Evolutionary conservation across 2,797 vertebrate genomes (phyloP), one percentile per base, ranked within the genome.

Genomic region (Esox lucius): DNA sequence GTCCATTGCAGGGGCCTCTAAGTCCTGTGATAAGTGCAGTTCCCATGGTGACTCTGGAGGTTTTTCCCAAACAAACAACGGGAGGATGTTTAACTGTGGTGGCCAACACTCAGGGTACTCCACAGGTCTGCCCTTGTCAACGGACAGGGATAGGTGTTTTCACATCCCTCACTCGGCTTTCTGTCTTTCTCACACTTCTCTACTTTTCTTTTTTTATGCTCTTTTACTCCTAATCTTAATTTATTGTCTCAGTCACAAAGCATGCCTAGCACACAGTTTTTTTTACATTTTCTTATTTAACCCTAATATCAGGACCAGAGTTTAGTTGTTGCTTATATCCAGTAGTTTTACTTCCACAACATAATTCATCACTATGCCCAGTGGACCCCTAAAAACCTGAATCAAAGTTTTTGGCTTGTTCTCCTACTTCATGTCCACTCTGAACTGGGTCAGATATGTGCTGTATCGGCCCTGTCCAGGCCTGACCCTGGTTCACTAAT

Each of bases 21-120:
- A 95, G 95, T 95, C 94, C 93, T 94, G 93, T 94, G 95, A 94
- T 95, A 95, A 95, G 94, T 91, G 87, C 92, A 86, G 91, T 94
- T 91, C 94, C 95, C 93, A 95, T 95, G 94, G 94, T 81, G 87
- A 94, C 86, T 78, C 89, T 87, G 89, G 90, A 91, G 93, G 85
- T 93, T 94, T 95, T 94, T 95, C 92, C 93, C 95, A 94, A 93
- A 94, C 92, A 95, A 93, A 93, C 95, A 95, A 89, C 90, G 83
- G 91, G 92, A 92, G 93, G 93, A 94, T 91, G 92, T 95, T 96
- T 96, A 95, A 96, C 94, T 93, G 89, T 92, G 89, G 91, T 93
- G 90, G 91, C 92, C 93, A 90, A 93, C 90, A 91, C 91, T 91
- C 81, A 80, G 84, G 89, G 90, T 80, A 85, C 92, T 75, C 92